Evolutionary conservation across 1,140 invertebrate genomes (phyloP).

Genomic region (Tetragonula clypearis): DNA sequence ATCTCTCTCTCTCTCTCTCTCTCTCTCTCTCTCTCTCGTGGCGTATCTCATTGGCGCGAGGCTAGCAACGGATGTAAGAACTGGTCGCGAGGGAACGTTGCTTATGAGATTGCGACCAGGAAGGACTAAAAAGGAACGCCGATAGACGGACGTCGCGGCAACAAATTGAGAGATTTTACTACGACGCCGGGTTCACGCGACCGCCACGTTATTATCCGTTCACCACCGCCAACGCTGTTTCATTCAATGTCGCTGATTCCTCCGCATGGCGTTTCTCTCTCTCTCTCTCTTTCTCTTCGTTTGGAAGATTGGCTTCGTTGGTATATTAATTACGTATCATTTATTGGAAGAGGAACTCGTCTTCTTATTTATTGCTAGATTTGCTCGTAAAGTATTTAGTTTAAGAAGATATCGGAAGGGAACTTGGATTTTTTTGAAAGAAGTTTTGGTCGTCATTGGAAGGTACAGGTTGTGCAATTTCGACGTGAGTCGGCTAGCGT

Average conservation of each 20-base stretch:
- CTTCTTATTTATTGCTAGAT: not conserved
- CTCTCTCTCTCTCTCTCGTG: conserved; percentile 31
- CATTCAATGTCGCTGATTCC: not conserved
- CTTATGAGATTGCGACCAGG: conserved; percentile 32
- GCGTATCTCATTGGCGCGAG: conserved; percentile 68
- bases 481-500: not conserved
- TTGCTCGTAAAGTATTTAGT: not conserved
- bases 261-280: not conserved
- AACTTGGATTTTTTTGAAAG: not conserved
- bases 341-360: not conserved
- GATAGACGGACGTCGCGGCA: conserved; percentile 47
- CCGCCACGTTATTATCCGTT: conserved; percentile 25
- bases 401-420: not conserved
- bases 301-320: not conserved
- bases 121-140: conserved; percentile 49
- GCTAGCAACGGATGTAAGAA: conserved; percentile 23
- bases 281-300: not conserved
- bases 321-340: not conserved
- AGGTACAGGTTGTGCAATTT: not conserved
- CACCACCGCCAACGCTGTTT: not conserved
- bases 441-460: not conserved
- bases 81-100: not conserved
- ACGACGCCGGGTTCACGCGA: conserved; percentile 2
- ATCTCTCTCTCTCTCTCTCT: conserved; percentile 20
- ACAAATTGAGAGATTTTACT: conserved; percentile 62